These are phyloP conservation scores for Speoplatyrhinus poulsoni DNA, from an alignment of 2,113 vertebrate species.

Conservation along the genomic window DNA sequence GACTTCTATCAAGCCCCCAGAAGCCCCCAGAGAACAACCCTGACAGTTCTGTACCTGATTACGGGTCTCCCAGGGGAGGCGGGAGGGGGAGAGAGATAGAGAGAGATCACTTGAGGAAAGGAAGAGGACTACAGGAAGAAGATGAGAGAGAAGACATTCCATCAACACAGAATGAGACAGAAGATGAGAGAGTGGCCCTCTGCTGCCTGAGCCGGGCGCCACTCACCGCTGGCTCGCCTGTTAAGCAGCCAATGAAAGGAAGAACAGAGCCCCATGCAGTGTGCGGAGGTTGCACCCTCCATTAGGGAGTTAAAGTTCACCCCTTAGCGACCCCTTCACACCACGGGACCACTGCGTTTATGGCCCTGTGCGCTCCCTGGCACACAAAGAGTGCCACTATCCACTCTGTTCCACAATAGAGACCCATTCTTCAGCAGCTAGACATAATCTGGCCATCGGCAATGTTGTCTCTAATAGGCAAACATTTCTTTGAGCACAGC, in stretches of 20 bases:
- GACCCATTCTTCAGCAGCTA: background rate
- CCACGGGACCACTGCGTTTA: slow-evolving; percentile 45
- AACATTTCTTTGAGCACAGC: background rate
- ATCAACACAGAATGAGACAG: background rate
- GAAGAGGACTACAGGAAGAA: background rate
- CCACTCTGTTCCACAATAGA: background rate
- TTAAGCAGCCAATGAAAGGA: slow-evolving; percentile 47
- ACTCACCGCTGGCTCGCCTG: slow-evolving; percentile 27
- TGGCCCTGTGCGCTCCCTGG: slow-evolving; percentile 17
- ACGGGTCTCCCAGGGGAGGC: too few relatives aligned
- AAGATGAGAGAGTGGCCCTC: background rate
- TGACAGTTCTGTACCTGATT: background rate
- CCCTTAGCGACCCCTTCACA: slow-evolving; percentile 55
- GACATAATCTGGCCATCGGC: background rate
- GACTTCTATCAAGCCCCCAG: background rate
- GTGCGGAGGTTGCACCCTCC: slow-evolving; percentile 36
- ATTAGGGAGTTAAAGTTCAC: slow-evolving; percentile 57
- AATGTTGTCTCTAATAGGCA: background rate
- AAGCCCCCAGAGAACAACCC: background rate
- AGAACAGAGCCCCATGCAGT: slow-evolving; percentile 35
- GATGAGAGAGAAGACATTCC: background rate
- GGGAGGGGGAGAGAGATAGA: background rate
- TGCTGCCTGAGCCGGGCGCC: slow-evolving; percentile 2
- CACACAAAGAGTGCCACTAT: background rate
- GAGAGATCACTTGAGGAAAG: background rate